Percentiles rank a stretch among this genome's conserved stretches.
These are phyloP conservation scores for Caradrina clavipalpis DNA, from an alignment of 2,888 invertebrate species.

Conservation along the genomic window DNA sequence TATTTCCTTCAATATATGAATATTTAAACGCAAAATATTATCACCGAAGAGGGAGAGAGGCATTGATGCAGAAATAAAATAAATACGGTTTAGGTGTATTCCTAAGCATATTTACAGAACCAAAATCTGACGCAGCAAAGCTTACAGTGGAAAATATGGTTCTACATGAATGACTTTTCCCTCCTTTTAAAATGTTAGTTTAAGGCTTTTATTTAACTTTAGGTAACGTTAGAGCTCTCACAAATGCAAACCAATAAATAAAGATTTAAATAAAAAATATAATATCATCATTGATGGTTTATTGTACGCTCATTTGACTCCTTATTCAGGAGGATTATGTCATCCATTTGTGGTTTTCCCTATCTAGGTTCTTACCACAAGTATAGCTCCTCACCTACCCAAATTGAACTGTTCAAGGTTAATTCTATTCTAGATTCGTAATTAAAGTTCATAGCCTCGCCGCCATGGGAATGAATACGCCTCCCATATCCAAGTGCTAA, in stretches of 20 bases:
- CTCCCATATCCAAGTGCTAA: conserved; percentile 69
- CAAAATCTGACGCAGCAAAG: no score
- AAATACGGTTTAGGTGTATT: no score
- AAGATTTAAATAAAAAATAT: no score
- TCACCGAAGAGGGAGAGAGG: no score
- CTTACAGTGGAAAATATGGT: no score
- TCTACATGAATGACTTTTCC: no score
- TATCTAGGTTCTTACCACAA: conserved; percentile 16
- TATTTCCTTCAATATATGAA: background rate
- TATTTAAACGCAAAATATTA: background rate
- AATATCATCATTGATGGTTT: background rate
- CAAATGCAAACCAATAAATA: no score
- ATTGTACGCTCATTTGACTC: background rate
- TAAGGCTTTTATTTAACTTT: no score
- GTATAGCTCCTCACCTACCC: background rate
- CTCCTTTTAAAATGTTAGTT: no score
- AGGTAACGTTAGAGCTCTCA: no score
- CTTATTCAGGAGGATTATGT: background rate
- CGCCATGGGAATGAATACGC: conserved; percentile 56
- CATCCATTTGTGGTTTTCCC: background rate
- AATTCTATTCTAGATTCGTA: conserved; percentile 58
- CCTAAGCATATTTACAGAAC: no score
- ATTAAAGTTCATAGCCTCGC: conserved; percentile 62
- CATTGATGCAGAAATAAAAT: no score
- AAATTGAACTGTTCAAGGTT: conserved; percentile 44